Evolutionary conservation across 1,140 invertebrate genomes (phyloP), one percentile per base, ranked within the genome.

Genomic region (Carposina sasakii): DNA sequence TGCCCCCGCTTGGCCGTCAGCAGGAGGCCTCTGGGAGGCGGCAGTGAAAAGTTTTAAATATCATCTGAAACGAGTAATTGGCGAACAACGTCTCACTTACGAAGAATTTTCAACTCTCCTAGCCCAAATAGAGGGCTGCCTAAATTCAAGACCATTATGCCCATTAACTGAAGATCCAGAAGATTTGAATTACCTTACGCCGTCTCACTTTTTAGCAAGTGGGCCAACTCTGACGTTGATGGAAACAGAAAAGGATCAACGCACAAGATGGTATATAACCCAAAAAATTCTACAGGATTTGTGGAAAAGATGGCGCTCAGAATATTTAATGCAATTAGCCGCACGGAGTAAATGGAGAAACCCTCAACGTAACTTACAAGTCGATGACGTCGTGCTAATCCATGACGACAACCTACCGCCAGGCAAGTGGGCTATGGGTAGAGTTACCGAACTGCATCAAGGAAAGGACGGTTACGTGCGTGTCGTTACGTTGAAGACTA

Each of bases 381-480:
- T 49, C 23, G 19, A 47, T n/a, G 49, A 52, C 28, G 23, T 57
- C 12, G 74, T 76, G 13, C n/a, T 81, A 5, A 36, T 79, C 2
- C 55, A 67, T 23, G 61, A 76, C 22, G 57, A 67, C 12, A 62
- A 63, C 44, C 13, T 55, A n/a, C 62, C 68, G 6, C 65, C 60
- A 19, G 33, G 58, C 22, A 55, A 58, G 20, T 82, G 79, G 76
- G 37, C 42, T 3, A 16, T 81, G 16, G 76, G 56, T 13, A 33
- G 65, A n/a, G 58, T 79, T 2, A 41, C 52, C 16, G 49, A 70
- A 42, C 40, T 65, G 12, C 53, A 63, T 43, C 60, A 58, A 9
- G 71, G 72, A 10, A 17, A 28, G 12, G 76, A 81, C 44, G 63
- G 63, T 4, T 36, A 63, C 17, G 63, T 76, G 1, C 36, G 76